A percentile compares a stretch with the other conserved stretches of the same genome.
Evolutionary conservation across 2,888 invertebrate genomes (phyloP).

Genomic region (Geotrupes spiniger): DNA sequence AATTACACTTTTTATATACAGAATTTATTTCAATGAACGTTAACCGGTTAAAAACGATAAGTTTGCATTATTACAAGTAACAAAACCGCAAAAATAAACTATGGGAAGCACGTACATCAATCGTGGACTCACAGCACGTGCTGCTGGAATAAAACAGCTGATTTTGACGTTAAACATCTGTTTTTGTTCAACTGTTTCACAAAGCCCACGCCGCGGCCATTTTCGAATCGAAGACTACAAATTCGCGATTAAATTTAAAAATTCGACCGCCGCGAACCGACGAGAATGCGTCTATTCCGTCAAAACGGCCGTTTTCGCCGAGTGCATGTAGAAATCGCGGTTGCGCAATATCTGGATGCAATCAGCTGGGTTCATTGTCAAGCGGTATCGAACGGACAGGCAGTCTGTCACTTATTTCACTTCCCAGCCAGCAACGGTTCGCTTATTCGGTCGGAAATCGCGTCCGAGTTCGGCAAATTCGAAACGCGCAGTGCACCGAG

Average conservation of each 20-base stretch:
- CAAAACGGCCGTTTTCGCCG: no score
- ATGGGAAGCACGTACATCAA: no score
- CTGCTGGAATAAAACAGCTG: slow-evolving; percentile 29
- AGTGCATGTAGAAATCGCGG: slow-evolving; percentile 25
- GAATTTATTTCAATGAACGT: no score
- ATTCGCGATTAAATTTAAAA: no score
- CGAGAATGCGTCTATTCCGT: no score
- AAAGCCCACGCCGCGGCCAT: background rate
- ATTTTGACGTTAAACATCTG: slow-evolving; percentile 36
- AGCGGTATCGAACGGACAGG: slow-evolving; percentile 43
- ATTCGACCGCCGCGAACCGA: no score
- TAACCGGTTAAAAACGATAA: no score
- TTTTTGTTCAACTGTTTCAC: slow-evolving; percentile 14
- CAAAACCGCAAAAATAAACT: no score
- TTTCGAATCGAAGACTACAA: background rate
- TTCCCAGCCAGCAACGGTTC: slow-evolving; percentile 4
- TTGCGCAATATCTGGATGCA: slow-evolving; percentile 42
- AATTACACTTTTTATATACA: no score
- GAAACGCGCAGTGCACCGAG: background rate
- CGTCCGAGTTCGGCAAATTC: background rate
- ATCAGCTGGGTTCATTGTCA: slow-evolving; percentile 48
- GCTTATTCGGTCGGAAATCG: slow-evolving; percentile 5
- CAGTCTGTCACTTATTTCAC: slow-evolving; percentile 32
- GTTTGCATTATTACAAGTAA: no score
- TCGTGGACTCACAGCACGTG: slow-evolving; percentile 9